A percentile compares a stretch with the other conserved stretches of the same genome.
Conservation (phyloP, 1,140 invertebrate genomes). For the Megalonaias nervosa region DNA sequence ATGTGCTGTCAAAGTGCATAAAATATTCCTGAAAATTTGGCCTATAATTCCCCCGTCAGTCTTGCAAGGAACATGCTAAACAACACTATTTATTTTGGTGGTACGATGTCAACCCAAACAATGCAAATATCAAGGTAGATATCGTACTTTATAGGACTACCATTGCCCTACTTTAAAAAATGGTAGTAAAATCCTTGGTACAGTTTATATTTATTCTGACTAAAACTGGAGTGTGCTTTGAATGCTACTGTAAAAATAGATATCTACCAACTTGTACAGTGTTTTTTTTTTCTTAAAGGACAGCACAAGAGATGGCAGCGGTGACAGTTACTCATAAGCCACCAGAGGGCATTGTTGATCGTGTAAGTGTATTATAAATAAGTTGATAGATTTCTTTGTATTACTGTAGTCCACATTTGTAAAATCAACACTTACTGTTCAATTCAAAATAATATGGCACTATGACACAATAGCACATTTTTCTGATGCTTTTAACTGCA, state of each 20-base stretch:
- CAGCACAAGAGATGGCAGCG: conserved; percentile 56
- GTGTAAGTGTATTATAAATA: conserved; percentile 34
- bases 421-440: too few relatives aligned
- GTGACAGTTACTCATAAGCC: conserved; percentile 63
- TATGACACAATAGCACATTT: too few relatives aligned
- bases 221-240: neutral
- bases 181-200: neutral
- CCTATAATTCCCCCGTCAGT: too few relatives aligned
- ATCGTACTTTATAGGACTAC: neutral
- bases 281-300: conserved; percentile 46
- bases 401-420: too few relatives aligned
- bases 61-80: too few relatives aligned
- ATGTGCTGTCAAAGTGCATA: too few relatives aligned
- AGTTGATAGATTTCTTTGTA: too few relatives aligned
- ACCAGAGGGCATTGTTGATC: conserved; percentile 60
- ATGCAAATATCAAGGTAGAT: neutral
- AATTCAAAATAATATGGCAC: too few relatives aligned
- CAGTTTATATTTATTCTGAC: neutral
- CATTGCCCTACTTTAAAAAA: neutral
- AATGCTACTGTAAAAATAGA: neutral
- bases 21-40: too few relatives aligned
- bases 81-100: too few relatives aligned
- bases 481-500: too few relatives aligned
- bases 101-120: too few relatives aligned
- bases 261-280: neutral